Base-by-base conservation (phyloP, 2,113 vertebrate species). In the Lophochroa leadbeateri region DNA sequence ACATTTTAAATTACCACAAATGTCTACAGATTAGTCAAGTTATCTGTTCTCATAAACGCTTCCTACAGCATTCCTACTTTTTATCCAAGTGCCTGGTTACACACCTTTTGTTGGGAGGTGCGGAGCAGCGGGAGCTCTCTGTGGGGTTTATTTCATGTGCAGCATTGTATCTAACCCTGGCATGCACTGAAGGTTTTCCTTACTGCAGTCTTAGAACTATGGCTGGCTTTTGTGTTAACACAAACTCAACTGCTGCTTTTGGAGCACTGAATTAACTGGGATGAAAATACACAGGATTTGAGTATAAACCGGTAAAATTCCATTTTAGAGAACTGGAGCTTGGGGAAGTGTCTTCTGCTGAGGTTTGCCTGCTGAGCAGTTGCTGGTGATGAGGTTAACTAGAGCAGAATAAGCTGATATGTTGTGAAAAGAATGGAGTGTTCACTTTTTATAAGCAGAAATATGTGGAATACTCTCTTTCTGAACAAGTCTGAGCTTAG, bases 221-320 rank as follows among this genome's bases (percentile, higher is more conserved):
- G 92, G 53, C 84, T 91, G 43, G 19, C 39, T 78, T 86, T 44
- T 75, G 47, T 55, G 68, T 94, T 63, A 83, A 39, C 90, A 69
- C 44, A 92, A 80, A n/a, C 61, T 96, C 63, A 63, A 10, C 77
- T 70, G 33, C 81, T 63, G 94, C 23, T 69, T 89, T 91, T 31
- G 82, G 82, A 87, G 68, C 24, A 37, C 94, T 97, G 96, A 97
- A 98, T 75, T 98, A 98, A 97, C 96, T 98, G 97, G 92, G 86
- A 95, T 95, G 78, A 95, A 96, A 93, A 67, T 81, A 91, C 23
- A 46, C 25, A 63, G 31, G 58, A 78, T 44, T 55, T 77, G 55
- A 24, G 75, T 60, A 33, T 35, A 81, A 79, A 82, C 44, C 29
- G 49, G 29, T 53, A 93, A 74, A 35, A 10, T 33, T 76, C 83